Base-by-base conservation (phyloP, 2,888 invertebrate genomes). In the Phaonia tiefii region DNA sequence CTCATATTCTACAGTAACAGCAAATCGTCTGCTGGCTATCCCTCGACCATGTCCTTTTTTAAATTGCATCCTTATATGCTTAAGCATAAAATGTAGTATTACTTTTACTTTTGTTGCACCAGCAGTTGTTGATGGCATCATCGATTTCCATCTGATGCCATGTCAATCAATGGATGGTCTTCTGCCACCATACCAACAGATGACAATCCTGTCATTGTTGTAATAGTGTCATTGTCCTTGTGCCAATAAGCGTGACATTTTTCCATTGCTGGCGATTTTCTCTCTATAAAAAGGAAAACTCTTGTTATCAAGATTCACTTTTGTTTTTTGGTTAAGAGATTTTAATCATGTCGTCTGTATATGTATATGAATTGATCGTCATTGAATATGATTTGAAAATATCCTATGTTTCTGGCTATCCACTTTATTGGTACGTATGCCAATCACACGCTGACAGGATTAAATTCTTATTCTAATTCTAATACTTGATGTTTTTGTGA, bases 171-270 rank as follows among this genome's bases (percentile, higher is more conserved):
- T 37, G 0, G 42, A n/a, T 39, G 22, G 13, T 58, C 13, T 31
- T 4, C 54, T 13, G n/a, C 2, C 63, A 60, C 11, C 39, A 60
- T 17, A 13, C 1, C 39, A 67, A 70, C 77, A 81, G 81, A 81
- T 77, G 77, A 75, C 73, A 80, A 74, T 26, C 15, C 20, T 17
- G 15, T 3, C 17, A 22, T 71, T 71, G 56, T 46, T 31, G 42
- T 74, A 49, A 25, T 17, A 39, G 67, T 79, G n/a, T 42, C 37
- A 75, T 83, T 83, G 77, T 83, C 25, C 70, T 75, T 75, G 69
- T 65, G 20, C 56, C 67, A 79, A 89, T 87, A 89, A 88, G 89
- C 90, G 89, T 89, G 89, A 89, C 89, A 89, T 89, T 88, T 88
- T 87, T 86, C 86, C 86, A 87, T 86, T 86, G 85, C 85, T 85